These are phyloP conservation scores for Pachycephala philippinensis DNA, from an alignment of 2,113 vertebrate genomes.

Conservation along the genomic window DNA sequence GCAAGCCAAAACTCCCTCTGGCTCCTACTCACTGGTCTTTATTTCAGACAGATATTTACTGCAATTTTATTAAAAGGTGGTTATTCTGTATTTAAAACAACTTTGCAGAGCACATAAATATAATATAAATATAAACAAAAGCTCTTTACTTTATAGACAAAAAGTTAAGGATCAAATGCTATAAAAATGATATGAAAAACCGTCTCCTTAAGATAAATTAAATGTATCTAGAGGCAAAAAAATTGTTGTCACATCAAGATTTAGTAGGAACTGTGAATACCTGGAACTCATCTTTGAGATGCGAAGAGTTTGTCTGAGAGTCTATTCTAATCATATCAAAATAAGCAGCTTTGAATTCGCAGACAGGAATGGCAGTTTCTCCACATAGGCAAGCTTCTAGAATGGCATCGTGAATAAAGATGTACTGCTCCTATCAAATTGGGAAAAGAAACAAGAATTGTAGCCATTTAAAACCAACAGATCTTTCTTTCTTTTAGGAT, in stretches of 20 bases:
- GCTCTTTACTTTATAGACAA: background rate
- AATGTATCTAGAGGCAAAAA: background rate
- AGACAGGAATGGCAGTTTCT: slow-evolving; percentile 95
- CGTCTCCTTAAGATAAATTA: slow-evolving; percentile 24
- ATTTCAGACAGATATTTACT: background rate
- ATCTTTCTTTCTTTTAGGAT: background rate
- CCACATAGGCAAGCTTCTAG: slow-evolving; percentile 97
- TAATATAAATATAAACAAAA: too few relatives aligned
- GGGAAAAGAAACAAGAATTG: slow-evolving; percentile 29
- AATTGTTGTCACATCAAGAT: background rate
- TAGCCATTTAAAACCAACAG: background rate
- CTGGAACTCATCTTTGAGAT: slow-evolving; percentile 99
- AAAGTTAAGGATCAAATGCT: background rate
- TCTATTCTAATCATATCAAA: slow-evolving; percentile 99
- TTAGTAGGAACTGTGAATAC: slow-evolving; percentile 67
- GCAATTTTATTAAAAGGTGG: background rate
- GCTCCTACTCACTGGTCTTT: background rate
- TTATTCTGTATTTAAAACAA: slow-evolving; percentile 4
- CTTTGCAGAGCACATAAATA: background rate
- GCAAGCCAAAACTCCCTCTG: background rate
- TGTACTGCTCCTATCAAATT: slow-evolving; percentile 92
- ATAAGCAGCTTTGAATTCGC: slow-evolving; percentile 97
- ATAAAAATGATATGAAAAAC: background rate
- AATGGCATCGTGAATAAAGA: slow-evolving; percentile 99
- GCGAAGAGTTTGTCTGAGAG: slow-evolving; percentile 97